phyloP scores from a whole-genome alignment of 1,140 invertebrate species.

The Marisa cornuarietis region DNA sequence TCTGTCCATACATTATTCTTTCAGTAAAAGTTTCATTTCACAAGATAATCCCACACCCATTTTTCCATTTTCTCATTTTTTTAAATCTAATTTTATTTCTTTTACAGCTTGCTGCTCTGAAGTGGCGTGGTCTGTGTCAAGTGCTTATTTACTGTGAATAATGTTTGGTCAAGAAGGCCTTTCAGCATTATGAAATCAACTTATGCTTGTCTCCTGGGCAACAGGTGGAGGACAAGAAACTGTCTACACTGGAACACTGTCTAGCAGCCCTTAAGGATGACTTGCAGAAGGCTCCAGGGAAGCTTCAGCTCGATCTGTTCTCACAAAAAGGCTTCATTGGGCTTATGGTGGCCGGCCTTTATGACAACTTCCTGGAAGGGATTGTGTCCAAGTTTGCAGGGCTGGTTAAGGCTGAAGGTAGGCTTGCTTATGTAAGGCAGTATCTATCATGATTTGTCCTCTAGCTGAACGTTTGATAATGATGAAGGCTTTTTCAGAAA shows the following conservation, averaged over 20 bases:
- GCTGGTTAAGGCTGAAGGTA: constrained; percentile 44
- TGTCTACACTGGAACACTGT: constrained; percentile 32
- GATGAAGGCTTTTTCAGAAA: neutral
- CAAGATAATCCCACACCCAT: too few species aligned
- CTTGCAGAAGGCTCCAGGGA: constrained; percentile 42
- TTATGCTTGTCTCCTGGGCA: too few species aligned
- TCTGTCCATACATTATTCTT: too few species aligned
- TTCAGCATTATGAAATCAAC: too few species aligned
- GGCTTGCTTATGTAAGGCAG: neutral
- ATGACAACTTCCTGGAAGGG: constrained; percentile 45
- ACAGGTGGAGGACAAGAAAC: constrained; percentile 46
- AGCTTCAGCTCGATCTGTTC: constrained; percentile 32
- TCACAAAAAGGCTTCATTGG: constrained; percentile 42
- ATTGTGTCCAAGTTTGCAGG: constrained; percentile 38
- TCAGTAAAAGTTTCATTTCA: too few species aligned
- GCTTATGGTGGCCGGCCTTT: constrained; percentile 45
- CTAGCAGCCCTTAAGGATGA: constrained; percentile 34
- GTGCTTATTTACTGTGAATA: too few species aligned
- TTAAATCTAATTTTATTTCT: too few species aligned
- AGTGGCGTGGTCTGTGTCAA: too few species aligned
- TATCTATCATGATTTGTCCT: neutral
- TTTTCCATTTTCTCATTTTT: too few species aligned
- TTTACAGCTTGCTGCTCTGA: too few species aligned
- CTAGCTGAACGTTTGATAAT: neutral
- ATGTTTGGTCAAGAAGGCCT: too few species aligned